Evolutionary conservation across 2,113 vertebrate genomes (phyloP).

Genomic region (Sitta europaea): DNA sequence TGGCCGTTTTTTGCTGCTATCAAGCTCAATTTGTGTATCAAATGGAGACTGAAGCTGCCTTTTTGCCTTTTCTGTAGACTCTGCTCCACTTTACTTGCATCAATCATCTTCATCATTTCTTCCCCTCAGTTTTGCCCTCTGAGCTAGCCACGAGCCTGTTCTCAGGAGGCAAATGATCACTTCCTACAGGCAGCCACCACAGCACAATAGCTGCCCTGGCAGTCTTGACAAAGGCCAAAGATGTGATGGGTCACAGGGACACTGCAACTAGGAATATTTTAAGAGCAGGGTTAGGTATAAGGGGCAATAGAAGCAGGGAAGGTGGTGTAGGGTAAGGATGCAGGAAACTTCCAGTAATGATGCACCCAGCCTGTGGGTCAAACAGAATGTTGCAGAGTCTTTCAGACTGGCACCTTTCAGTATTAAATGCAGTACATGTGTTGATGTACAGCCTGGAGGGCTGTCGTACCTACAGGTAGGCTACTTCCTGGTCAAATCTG

Average conservation of each 20-base stretch:
- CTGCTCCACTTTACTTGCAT: slow-evolving; percentile 1
- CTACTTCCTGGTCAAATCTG: background rate
- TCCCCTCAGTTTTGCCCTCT: background rate
- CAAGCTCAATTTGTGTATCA: slow-evolving; percentile 32
- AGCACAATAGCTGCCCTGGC: background rate
- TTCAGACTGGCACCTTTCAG: background rate
- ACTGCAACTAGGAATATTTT: background rate
- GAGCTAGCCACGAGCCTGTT: background rate
- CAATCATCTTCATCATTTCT: background rate
- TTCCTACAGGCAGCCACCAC: background rate
- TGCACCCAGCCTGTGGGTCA: background rate
- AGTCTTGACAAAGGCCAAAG: slow-evolving; percentile 27
- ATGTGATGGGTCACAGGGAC: background rate
- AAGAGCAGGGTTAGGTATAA: background rate
- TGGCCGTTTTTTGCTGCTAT: slow-evolving; percentile 56
- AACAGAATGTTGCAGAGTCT: background rate
- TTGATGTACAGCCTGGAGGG: background rate
- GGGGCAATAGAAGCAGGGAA: background rate
- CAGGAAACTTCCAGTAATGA: background rate
- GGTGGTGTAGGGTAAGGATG: background rate
- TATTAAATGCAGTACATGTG: background rate
- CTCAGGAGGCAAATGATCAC: background rate
- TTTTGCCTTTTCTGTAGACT: slow-evolving; percentile 16
- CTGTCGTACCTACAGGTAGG: background rate
- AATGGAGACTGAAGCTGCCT: slow-evolving; percentile 47